phyloP scores from a whole-genome alignment of 2,113 vertebrate genomes.

The cattle (Bos taurus) region DNA sequence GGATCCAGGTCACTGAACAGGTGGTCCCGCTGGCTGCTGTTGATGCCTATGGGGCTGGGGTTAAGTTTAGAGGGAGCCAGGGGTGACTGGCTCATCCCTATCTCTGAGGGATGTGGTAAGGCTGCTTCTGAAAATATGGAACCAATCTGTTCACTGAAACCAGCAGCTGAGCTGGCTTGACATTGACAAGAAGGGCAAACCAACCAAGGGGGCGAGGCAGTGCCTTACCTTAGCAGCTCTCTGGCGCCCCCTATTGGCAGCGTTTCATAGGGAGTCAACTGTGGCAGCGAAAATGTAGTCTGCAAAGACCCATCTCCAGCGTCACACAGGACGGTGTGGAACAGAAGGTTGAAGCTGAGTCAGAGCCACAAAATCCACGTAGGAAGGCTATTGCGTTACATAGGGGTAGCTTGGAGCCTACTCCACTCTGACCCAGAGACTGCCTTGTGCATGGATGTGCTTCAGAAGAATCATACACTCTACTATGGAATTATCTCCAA shows the following conservation, averaged over 20 bases:
- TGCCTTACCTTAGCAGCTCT: not conserved
- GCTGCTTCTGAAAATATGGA: not conserved
- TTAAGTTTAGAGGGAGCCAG: too few relatives aligned
- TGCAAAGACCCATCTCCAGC: fast-evolving
- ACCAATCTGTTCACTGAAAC: not conserved
- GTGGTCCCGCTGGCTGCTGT: too few relatives aligned
- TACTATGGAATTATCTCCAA: not conserved
- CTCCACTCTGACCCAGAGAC: not conserved
- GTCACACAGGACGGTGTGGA: fast-evolving
- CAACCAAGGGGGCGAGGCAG: fast-evolving
- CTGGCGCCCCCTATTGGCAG: not conserved
- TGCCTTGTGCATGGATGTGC: not conserved
- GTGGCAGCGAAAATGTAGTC: fast-evolving
- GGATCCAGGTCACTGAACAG: not conserved
- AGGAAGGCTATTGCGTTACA: not conserved
- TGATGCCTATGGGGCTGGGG: fast-evolving
- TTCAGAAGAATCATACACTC: not conserved
- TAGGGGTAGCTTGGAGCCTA: fast-evolving
- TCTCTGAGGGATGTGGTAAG: not conserved
- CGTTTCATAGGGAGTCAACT: not conserved
- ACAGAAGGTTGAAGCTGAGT: not conserved
- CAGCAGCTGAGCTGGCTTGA: not conserved
- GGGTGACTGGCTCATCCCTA: too few relatives aligned
- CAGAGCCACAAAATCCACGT: not conserved
- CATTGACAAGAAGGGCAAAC: too few relatives aligned